phyloP scores from a whole-genome alignment of 2,113 vertebrate species.

The Zingel zingel region DNA sequence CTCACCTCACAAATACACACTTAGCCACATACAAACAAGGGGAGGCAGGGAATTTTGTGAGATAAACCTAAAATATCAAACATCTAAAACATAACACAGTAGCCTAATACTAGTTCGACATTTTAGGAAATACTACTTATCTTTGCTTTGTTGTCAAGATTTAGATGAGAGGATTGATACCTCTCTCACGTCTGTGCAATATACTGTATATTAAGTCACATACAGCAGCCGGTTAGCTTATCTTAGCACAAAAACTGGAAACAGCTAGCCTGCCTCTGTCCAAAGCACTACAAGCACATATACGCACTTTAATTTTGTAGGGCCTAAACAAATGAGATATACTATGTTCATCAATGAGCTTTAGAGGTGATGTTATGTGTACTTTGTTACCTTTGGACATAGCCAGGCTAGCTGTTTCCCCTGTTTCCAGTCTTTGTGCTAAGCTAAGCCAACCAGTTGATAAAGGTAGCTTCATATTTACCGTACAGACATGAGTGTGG shows the following conservation, averaged over 20 bases:
- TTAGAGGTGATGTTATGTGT: background rate
- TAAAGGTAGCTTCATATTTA: background rate
- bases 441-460: background rate
- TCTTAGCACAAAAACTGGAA: background rate
- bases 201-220: background rate
- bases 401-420: constrained; percentile 1
- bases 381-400: background rate
- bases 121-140: background rate
- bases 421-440: constrained; percentile 2
- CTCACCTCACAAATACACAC: background rate
- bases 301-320: too few relatives aligned
- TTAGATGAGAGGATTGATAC: background rate
- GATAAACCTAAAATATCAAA: background rate
- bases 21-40: background rate
- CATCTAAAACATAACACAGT: background rate
- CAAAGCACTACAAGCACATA: background rate
- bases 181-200: background rate
- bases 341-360: background rate
- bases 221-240: background rate
- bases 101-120: background rate
- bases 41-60: background rate
- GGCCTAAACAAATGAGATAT: background rate
- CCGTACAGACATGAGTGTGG: background rate
- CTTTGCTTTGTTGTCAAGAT: background rate
- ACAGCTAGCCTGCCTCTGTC: background rate